Evolutionary conservation across 2,797 vertebrate genomes (phyloP).

Genomic region (Oryzias dopingdopingensis): DNA sequence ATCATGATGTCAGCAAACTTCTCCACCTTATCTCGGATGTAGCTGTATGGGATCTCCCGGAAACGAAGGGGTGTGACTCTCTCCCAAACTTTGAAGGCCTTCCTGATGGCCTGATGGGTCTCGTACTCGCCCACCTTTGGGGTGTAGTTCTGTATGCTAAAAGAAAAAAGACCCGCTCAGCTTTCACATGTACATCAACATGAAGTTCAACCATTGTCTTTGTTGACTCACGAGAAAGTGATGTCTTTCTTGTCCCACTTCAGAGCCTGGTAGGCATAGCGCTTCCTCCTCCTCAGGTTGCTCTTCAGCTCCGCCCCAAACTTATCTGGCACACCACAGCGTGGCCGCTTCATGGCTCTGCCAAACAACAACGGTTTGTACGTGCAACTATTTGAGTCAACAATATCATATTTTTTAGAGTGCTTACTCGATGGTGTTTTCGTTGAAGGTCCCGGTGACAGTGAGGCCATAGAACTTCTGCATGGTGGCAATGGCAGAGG

Average conservation of each 20-base stretch:
- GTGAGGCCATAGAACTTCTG: conserved; percentile 89
- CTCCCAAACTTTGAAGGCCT: conserved; percentile 89
- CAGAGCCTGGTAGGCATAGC: conserved; percentile 88
- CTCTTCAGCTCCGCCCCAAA: conserved; percentile 91
- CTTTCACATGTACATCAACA: not conserved
- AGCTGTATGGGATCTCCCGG: conserved; percentile 86
- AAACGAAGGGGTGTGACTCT: conserved; percentile 83
- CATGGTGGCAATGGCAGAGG: conserved; percentile 86
- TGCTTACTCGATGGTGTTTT: conserved; percentile 80
- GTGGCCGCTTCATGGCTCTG: conserved; percentile 88
- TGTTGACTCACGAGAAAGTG: conserved; percentile 84
- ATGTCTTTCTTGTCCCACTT: conserved; percentile 88
- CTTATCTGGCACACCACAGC: conserved; percentile 93
- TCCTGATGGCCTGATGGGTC: conserved; percentile 85
- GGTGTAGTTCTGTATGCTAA: conserved; percentile 93
- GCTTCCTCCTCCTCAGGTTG: conserved; percentile 87
- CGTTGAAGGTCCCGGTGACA: conserved; percentile 81
- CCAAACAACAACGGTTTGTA: conserved; percentile 30
- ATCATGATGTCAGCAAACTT: conserved; percentile 93
- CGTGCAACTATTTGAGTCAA: no score
- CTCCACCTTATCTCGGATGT: conserved; percentile 82
- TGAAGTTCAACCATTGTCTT: not conserved
- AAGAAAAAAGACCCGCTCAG: not conserved
- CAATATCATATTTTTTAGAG: not conserved
- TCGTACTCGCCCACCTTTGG: conserved; percentile 90